Evolutionary conservation across 2,888 invertebrate genomes (phyloP).

Genomic region (Rotaria macrura): DNA sequence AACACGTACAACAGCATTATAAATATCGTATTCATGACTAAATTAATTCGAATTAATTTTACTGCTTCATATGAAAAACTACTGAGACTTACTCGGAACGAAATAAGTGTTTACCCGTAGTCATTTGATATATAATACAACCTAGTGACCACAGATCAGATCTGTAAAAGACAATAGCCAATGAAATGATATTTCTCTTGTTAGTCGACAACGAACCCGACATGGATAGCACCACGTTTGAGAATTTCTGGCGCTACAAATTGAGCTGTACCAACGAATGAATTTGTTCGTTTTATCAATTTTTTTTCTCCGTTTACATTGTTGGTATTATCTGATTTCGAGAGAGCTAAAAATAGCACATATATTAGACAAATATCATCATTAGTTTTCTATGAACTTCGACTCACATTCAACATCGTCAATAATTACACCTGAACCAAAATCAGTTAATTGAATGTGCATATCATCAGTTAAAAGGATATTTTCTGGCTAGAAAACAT

Average conservation of each 20-base stretch:
- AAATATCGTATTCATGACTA: slow-evolving; percentile 83
- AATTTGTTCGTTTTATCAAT: slow-evolving; percentile 41
- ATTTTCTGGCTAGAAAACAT: slow-evolving; percentile 88
- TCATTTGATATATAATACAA: slow-evolving; percentile 91
- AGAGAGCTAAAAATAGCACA: neutral
- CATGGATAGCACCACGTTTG: slow-evolving; percentile 49
- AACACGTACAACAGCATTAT: slow-evolving; percentile 80
- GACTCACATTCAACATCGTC: neutral
- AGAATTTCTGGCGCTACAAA: slow-evolving; percentile 95
- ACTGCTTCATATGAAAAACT: neutral
- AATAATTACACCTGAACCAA: slow-evolving; percentile 81
- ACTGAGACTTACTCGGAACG: slow-evolving; percentile 56
- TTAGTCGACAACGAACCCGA: slow-evolving; percentile 35
- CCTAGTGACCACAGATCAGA: slow-evolving; percentile 95
- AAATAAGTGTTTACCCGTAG: slow-evolving; percentile 82
- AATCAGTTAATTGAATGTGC: slow-evolving; percentile 91
- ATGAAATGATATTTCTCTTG: no score
- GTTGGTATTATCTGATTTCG: neutral
- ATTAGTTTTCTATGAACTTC: neutral
- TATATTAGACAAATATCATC: neutral
- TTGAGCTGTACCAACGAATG: slow-evolving; percentile 93
- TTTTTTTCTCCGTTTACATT: neutral
- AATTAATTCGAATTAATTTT: slow-evolving; percentile 33
- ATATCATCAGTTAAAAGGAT: slow-evolving; percentile 84
- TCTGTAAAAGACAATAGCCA: neutral